Evolutionary conservation across 2,797 vertebrate genomes (phyloP), one percentile per base, ranked within the genome.

Genomic region (Pitangus sulphuratus): DNA sequence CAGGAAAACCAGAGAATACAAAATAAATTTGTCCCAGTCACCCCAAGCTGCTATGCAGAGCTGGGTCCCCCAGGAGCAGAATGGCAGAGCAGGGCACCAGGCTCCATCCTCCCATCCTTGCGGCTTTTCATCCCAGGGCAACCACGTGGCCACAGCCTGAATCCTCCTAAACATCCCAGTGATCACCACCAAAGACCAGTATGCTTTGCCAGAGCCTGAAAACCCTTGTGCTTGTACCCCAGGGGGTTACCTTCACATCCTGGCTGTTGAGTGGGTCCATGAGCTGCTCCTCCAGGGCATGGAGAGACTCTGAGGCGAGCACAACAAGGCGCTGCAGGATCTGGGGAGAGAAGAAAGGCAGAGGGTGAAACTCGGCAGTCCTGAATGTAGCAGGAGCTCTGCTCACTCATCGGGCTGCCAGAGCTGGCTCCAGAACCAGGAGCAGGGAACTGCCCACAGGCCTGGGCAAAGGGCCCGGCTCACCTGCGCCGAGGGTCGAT

Each of bases 271-370:
- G 50, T 0, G 98, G 97, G 77, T 99, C 98, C 97, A 98, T 98
- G 39, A 99, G 97, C 97, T 99, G 99, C 64, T 95, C 93, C 94
- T 99, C 99, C 93, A 99, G 95, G 8, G 98, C 81, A 16, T 95
- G 98, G 5, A 99, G 97, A 68, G 99, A 99, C 95, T 99, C 98
- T 0, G 97, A 98, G 26, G 99, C 99, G 51, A 99, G 97, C 47
- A 98, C 86, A 8, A 99, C 84, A 9, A 99, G 97, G 74, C 98
- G 99, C 92, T 99, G 99, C 56, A 99, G 97, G 85, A 99, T 98
- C 99, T 99, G 92, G 30, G 37, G 3, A 62, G 7, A 3, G 15
- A 79, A 64, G 6, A 47, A 61, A 75, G 13, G 3, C 28, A 45
- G 14, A 57, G 18, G 9, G 26, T 66, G 20, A 89, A 83, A 61